phyloP scores from a whole-genome alignment of 2,888 invertebrate species.

The Crematogaster levior region DNA sequence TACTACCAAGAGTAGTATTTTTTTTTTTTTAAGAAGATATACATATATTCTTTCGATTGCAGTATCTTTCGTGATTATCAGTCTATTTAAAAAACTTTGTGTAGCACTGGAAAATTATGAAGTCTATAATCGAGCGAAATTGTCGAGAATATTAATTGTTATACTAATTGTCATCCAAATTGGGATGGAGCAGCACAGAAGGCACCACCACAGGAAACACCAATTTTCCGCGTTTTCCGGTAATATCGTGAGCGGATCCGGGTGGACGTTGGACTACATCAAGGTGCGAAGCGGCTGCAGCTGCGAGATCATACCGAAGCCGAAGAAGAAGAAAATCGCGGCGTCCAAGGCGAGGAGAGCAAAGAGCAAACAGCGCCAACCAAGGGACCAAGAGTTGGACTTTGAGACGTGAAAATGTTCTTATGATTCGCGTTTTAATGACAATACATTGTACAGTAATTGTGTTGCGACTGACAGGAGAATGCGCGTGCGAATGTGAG shows the following conservation, averaged over 20 bases:
- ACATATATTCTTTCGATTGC: background rate
- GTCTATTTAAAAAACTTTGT: background rate
- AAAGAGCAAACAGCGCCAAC: constrained; percentile 76
- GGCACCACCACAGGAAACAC: constrained; percentile 67
- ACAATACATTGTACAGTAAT: constrained; percentile 27
- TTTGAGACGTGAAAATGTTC: constrained; percentile 63
- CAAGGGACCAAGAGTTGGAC: constrained; percentile 70
- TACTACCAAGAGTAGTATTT: background rate
- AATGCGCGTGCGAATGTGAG: constrained; percentile 3
- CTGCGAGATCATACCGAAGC: constrained; percentile 90
- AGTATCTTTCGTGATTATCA: background rate
- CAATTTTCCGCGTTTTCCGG: constrained; percentile 87
- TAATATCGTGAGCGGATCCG: constrained; percentile 82
- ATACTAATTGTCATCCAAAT: background rate
- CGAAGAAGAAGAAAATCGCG: constrained; percentile 85
- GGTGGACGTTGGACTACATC: constrained; percentile 94
- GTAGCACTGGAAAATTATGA: background rate
- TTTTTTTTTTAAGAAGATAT: background rate
- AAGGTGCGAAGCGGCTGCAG: constrained; percentile 94
- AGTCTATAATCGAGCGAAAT: background rate
- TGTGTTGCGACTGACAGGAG: constrained; percentile 32
- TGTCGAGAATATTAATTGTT: background rate
- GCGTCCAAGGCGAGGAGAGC: constrained; percentile 77
- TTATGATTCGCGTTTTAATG: constrained; percentile 19
- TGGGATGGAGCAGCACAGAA: constrained; percentile 83